These are phyloP conservation scores for Paramisgurnus dabryanus DNA, from an alignment of 2,113 vertebrate genomes.

Conservation along the genomic window DNA sequence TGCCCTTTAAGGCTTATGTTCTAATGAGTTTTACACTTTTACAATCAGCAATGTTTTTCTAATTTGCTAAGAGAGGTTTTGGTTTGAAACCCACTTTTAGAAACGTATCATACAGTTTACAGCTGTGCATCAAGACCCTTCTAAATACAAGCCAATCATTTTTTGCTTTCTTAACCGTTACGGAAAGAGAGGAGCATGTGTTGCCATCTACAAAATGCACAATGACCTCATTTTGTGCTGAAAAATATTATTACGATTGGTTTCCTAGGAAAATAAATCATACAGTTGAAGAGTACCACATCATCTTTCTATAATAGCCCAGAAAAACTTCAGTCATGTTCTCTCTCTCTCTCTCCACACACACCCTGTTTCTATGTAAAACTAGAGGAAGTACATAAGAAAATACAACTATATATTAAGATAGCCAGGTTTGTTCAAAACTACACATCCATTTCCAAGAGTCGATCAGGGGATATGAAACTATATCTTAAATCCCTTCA, in stretches of 20 bases:
- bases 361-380: neutral
- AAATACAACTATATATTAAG: neutral
- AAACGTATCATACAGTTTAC: neutral
- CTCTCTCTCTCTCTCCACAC: neutral
- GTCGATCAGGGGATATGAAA: neutral
- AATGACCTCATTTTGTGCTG: neutral
- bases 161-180: slow-evolving; percentile 8
- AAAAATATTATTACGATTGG: slow-evolving; percentile 30
- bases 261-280: neutral
- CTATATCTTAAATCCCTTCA: neutral
- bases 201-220: neutral
- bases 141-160: neutral
- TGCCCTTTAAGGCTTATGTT: too few relatives aligned
- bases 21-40: neutral
- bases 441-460: neutral
- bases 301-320: neutral
- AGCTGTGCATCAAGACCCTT: neutral
- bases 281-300: slow-evolving; percentile 20
- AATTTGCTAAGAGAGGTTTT: neutral
- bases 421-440: neutral
- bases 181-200: slow-evolving; percentile 7
- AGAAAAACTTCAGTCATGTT: neutral
- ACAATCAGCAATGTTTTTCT: too few relatives aligned
- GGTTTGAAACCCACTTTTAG: slow-evolving; percentile 4
- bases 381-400: neutral